Base-by-base conservation (phyloP, 2,797 vertebrate species). In the Percopsis omiscomaycus region DNA sequence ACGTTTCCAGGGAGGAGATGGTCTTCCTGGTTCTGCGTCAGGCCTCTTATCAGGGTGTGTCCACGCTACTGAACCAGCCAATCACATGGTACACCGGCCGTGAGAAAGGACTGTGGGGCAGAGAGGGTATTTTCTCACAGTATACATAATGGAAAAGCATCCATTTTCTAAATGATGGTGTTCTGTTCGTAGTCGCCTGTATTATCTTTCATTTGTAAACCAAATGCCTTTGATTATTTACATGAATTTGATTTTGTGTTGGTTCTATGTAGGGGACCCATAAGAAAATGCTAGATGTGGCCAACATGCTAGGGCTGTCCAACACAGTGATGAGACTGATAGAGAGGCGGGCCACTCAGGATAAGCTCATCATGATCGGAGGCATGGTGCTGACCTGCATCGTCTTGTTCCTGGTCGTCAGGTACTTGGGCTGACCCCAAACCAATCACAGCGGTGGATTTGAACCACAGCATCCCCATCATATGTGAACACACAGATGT, bases 241-340 rank as follows among this genome's bases (percentile, higher is more conserved):
- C 59, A 29, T 47, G 16, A 42, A 10, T 28, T 2, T 5, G 58
- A 1, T 12, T 53, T 5, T 61, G 54, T 68, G 64, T 70, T n/a
- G 44, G 2, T 57, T 81, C 56, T 66, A 3, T 29, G 42, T 86
- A 99, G 96, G 96, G 95, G 12, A 95, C 96, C 60, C 96, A 99
- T 61, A 99, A 96, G 89, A 99, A 98, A 93, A 96, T 99, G 88
- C 90, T 99, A 82, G 97, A 99, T 45, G 95, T 99, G 63, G 98
- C 95, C 65, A 99, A 98, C 89, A 98, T 95, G 94, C 72, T 99
- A 66, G 97, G 97, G 14, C 91, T 98, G 78, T 99, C 97, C 12
- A 99, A 98, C 84, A 99, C 97, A 0, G 98, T 99, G 66, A 99
- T 99, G 96, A 92, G 96, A 64, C 91, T 99, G 69, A 97, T 98